phyloP scores from a whole-genome alignment of 2,888 invertebrate genomes.

The Lordiphosa andalusiaca region DNA sequence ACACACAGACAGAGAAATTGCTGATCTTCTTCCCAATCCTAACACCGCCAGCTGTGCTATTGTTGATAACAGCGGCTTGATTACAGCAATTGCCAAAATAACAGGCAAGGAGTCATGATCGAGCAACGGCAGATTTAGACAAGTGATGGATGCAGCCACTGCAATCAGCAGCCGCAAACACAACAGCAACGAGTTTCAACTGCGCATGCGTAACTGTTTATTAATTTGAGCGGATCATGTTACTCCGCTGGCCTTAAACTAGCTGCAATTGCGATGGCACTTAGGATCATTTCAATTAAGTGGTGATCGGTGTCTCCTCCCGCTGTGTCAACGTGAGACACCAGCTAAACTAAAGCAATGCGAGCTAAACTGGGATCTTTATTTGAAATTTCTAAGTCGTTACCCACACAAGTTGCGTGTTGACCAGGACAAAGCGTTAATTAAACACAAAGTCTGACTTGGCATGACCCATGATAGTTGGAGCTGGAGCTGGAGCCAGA shows the following conservation, averaged over 20 bases:
- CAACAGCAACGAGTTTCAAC: slow-evolving; percentile 45
- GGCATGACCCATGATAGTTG: slow-evolving; percentile 60
- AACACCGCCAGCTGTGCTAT: slow-evolving; percentile 67
- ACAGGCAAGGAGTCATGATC: slow-evolving; percentile 53
- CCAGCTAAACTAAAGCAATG: too few relatives aligned
- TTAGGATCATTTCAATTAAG: slow-evolving; percentile 67
- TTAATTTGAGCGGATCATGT: slow-evolving; percentile 49
- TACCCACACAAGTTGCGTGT: slow-evolving; percentile 42
- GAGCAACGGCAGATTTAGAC: slow-evolving; percentile 47
- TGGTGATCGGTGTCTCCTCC: slow-evolving; percentile 12
- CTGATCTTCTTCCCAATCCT: slow-evolving; percentile 40
- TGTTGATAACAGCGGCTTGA: slow-evolving; percentile 73
- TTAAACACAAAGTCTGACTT: slow-evolving; percentile 68
- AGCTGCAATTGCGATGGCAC: neutral
- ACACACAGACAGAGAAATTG: slow-evolving; percentile 37
- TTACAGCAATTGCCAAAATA: slow-evolving; percentile 73
- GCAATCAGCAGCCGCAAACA: slow-evolving; percentile 36
- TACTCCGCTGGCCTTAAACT: neutral
- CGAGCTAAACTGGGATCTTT: too few relatives aligned
- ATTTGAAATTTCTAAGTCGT: slow-evolving; percentile 25
- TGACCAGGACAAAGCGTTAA: slow-evolving; percentile 65
- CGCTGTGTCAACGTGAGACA: too few relatives aligned
- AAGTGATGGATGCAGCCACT: slow-evolving; percentile 40
- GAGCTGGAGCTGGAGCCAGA: slow-evolving; percentile 20
- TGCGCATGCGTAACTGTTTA: slow-evolving; percentile 71